Evolutionary conservation across 2,888 invertebrate species (phyloP), one percentile per base, ranked within the genome.

Genomic region (Cheilosia pagana): DNA sequence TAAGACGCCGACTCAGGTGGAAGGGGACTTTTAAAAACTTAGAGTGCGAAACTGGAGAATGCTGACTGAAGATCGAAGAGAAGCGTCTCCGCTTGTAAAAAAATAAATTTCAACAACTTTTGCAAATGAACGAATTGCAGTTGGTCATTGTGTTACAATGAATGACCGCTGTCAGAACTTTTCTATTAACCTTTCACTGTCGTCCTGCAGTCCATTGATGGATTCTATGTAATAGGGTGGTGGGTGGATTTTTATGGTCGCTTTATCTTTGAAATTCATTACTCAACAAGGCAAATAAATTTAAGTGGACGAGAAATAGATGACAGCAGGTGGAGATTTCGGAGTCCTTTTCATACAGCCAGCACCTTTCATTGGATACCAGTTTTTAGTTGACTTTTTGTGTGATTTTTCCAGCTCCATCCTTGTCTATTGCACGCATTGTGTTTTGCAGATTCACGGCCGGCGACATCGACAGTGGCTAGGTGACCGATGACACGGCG

Each of bases 361-460:
- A 25, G 50, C 55, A 28, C 10, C 43, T 55, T 55, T 68, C n/a
- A 55, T 68, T 68, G 21, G 55, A 31, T 68, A 55, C 31, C 31
- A 25, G 35, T 10, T 8, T 39, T 48, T 41, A 21, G 39, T 52
- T 59, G 3, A 35, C 35, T 59, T 7, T 31, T 19, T 45, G 3
- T 45, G 3, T 28, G 43, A 45, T 45, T 35, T 55, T 48, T 43
- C 31, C 59, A 50, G 48, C 50, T 31, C 28, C 48, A 48, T 70
- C 31, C 45, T 70, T 23, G 48, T 57, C 70, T 67, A 75, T 50
- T 53, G 72, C 45, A 77, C 76, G 70, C 76, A 68, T 68, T 68
- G 70, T 70, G 21, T 45, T 77, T n/a, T 60, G 31, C 62, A 52
- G 7, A 16, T 23, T 8, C 50, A 60, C 31, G 41, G 12, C 28